phyloP scores from a whole-genome alignment of 2,113 vertebrate genomes.

The Sula dactylatra region DNA sequence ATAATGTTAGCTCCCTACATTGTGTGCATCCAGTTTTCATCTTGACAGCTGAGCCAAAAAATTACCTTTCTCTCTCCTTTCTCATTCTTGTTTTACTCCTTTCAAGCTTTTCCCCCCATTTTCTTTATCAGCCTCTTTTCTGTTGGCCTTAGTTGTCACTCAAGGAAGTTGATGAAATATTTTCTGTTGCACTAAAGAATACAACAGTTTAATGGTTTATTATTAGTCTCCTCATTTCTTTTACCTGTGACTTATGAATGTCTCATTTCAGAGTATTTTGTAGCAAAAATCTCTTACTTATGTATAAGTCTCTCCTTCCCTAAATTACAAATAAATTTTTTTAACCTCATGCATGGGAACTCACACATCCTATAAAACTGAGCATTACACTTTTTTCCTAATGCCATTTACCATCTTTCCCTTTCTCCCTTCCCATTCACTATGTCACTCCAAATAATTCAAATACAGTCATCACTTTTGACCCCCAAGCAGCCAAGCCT shows the following conservation, averaged over 20 bases:
- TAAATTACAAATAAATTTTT: background rate
- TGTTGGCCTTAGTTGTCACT: background rate
- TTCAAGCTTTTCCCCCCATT: background rate
- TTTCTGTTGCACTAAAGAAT: background rate
- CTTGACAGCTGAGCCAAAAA: background rate
- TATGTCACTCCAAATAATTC: background rate
- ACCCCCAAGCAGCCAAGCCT: background rate
- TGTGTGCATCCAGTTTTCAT: background rate
- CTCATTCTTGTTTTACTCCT: background rate
- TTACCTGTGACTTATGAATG: background rate
- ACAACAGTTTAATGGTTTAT: background rate
- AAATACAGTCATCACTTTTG: background rate
- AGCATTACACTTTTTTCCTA: background rate
- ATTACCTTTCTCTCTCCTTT: background rate
- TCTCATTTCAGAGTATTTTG: background rate
- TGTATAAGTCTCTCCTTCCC: background rate
- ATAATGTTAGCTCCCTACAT: accelerated
- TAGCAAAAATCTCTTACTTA: background rate
- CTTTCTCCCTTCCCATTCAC: background rate
- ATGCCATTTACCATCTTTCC: background rate
- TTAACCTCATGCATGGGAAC: background rate
- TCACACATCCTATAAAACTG: background rate
- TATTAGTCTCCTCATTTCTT: background rate
- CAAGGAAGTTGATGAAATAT: background rate
- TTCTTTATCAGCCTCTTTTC: background rate